These are phyloP conservation scores for Halichoeres trimaculatus DNA, from an alignment of 2,113 vertebrate genomes.

Conservation along the genomic window DNA sequence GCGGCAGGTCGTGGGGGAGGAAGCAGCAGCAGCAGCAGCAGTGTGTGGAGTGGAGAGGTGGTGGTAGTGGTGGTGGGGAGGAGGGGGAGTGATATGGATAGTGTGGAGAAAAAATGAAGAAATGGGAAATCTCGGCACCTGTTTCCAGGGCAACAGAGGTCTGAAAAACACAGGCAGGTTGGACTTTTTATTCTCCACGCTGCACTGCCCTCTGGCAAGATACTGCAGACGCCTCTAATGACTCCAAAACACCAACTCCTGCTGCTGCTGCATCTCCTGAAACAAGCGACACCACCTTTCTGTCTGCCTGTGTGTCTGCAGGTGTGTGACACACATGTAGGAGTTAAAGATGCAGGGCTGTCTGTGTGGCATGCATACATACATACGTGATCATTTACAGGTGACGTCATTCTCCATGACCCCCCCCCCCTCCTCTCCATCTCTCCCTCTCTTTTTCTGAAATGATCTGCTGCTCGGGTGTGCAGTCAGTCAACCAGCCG, in stretches of 20 bases:
- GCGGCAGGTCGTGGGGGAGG: slow-evolving; percentile 81
- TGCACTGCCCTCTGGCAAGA: slow-evolving; percentile 79
- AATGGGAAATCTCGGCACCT: slow-evolving; percentile 84
- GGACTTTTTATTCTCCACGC: slow-evolving; percentile 72
- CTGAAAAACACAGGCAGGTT: slow-evolving; percentile 80
- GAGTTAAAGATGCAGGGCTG: slow-evolving; percentile 26
- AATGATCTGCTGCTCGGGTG: slow-evolving; percentile 74
- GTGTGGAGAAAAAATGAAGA: slow-evolving; percentile 78
- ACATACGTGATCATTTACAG: slow-evolving; percentile 46
- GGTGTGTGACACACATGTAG: not conserved
- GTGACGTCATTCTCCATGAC: slow-evolving; percentile 60
- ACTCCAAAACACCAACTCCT: slow-evolving; percentile 50
- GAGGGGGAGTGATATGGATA: slow-evolving; percentile 74
- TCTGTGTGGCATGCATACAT: slow-evolving; percentile 28
- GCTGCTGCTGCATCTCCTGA: slow-evolving; percentile 19
- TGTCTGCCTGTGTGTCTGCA: not conserved
- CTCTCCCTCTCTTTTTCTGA: not conserved
- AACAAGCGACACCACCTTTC: slow-evolving; percentile 26
- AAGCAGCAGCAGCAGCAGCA: slow-evolving; percentile 52
- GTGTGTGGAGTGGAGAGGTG: slow-evolving; percentile 40
- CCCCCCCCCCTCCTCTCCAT: not conserved
- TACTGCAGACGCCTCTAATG: slow-evolving; percentile 76
- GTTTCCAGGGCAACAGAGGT: slow-evolving; percentile 88
- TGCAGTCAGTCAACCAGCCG: slow-evolving; percentile 73
- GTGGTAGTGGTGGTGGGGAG: slow-evolving; percentile 33